Evolutionary conservation across 2,113 vertebrate genomes (phyloP).

Genomic region (Apus apus): DNA sequence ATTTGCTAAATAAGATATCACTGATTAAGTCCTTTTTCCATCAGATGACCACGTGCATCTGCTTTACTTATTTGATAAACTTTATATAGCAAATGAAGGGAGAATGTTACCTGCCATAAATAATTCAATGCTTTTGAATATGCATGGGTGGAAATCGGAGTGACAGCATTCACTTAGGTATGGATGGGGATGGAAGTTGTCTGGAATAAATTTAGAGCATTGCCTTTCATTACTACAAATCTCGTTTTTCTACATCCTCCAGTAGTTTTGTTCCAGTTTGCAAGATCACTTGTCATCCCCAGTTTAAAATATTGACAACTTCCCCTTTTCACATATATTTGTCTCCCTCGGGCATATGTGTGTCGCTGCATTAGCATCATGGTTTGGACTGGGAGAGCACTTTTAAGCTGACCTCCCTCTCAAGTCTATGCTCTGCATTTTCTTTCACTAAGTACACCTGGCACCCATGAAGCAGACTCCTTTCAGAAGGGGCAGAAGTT

Average conservation of each 20-base stretch:
- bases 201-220: background rate
- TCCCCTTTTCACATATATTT: background rate
- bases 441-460: background rate
- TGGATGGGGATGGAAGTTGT: background rate
- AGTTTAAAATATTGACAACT: background rate
- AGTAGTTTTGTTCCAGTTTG: background rate
- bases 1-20: background rate
- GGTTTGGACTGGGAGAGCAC: background rate
- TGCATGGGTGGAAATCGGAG: background rate
- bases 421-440: background rate
- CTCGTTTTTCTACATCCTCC: background rate
- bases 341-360: rapidly evolving
- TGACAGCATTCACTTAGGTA: background rate
- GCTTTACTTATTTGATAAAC: background rate
- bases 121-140: background rate
- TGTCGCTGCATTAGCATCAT: background rate
- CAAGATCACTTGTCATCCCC: background rate
- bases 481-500: background rate
- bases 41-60: background rate
- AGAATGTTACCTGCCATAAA: background rate
- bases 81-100: background rate
- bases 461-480: background rate
- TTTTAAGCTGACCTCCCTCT: background rate
- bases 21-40: background rate
- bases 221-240: background rate